These are phyloP conservation scores for Pseudochromis fuscus DNA, from an alignment of 2,797 vertebrate genomes.

Conservation along the genomic window DNA sequence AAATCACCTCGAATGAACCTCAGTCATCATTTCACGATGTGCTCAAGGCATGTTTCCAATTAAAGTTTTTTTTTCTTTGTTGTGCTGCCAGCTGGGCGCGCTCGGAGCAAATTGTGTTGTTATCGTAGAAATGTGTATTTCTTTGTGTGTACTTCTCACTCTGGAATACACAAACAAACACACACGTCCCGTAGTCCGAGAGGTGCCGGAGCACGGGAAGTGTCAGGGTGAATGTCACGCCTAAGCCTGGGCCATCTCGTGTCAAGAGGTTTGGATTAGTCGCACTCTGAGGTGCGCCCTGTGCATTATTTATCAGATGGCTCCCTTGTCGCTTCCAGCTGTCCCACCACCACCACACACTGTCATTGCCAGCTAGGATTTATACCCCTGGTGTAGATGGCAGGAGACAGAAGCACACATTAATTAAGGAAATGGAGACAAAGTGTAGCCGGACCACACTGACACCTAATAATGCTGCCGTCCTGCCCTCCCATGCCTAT, in stretches of 20 bases:
- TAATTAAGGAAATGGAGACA: constrained; percentile 82
- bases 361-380: constrained; percentile 67
- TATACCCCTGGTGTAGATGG: constrained; percentile 55
- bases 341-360: background rate
- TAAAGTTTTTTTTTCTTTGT: constrained; percentile 35
- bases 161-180: background rate
- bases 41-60: constrained; percentile 26
- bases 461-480: constrained; percentile 22
- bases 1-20: constrained; percentile 62
- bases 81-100: constrained; percentile 41
- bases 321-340: constrained; percentile 52
- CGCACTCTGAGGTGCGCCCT: constrained; percentile 69
- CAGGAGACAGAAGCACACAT: constrained; percentile 48
- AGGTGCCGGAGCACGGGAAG: background rate
- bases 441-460: constrained; percentile 56
- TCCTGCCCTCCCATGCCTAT: background rate
- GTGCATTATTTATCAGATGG: constrained; percentile 81
- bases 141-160: no score
- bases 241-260: constrained; percentile 63
- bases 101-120: background rate
- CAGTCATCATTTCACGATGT: constrained; percentile 10
- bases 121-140: background rate
- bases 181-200: constrained; percentile 4
- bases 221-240: constrained; percentile 48
- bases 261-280: constrained; percentile 81